Conservation (phyloP, 1,140 invertebrate genomes). For the Argopecten irradians region DNA sequence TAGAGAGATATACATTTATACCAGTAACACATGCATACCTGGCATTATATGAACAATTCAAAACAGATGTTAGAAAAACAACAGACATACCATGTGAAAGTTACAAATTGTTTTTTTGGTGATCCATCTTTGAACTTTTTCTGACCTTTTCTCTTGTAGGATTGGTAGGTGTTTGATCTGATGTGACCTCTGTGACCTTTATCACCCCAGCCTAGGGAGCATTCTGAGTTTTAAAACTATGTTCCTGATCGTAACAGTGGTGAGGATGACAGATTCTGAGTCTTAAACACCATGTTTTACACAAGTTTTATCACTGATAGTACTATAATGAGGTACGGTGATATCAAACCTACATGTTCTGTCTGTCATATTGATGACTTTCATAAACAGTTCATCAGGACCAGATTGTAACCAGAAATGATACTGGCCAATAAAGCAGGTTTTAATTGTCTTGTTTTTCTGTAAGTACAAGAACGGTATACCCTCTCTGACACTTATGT, state of each 20-base stretch:
- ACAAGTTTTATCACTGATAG: neutral
- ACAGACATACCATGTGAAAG: neutral
- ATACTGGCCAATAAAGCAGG: neutral
- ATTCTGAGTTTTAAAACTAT: neutral
- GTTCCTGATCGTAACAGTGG: neutral
- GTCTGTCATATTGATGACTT: neutral
- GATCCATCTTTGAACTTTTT: neutral
- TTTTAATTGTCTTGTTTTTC: neutral
- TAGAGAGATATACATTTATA: no score
- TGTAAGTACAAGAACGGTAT: neutral
- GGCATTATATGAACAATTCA: neutral
- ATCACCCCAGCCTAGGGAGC: neutral
- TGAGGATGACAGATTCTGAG: neutral
- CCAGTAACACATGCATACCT: no score
- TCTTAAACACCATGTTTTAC: neutral
- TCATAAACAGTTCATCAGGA: neutral
- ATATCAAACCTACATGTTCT: neutral
- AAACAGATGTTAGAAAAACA: neutral
- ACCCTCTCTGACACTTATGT: neutral
- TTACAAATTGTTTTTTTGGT: neutral
- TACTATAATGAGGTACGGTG: neutral
- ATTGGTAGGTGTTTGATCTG: neutral
- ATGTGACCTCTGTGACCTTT: neutral
- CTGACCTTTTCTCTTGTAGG: neutral
- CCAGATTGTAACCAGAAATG: neutral